Percentiles rank a stretch among this genome's conserved stretches.
phyloP scores from a whole-genome alignment of 1,140 invertebrate species.

The Drosophila orena region DNA sequence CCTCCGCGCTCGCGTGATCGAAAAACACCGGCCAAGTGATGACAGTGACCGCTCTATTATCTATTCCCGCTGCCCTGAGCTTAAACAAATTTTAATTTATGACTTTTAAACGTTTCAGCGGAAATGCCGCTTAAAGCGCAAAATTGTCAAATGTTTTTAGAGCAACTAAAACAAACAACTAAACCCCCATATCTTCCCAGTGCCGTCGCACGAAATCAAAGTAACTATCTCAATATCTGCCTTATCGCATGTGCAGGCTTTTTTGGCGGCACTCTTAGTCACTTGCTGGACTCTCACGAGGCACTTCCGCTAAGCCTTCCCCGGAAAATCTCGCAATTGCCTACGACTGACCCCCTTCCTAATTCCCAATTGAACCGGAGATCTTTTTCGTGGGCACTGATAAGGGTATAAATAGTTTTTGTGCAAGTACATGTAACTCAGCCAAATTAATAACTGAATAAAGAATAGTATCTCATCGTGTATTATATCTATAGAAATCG shows the following conservation, averaged over 20 bases:
- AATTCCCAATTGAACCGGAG: constrained; percentile 4
- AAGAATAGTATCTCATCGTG: neutral
- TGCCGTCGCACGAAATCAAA: constrained; percentile 65
- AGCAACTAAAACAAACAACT: constrained; percentile 24
- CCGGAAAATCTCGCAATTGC: constrained; percentile 1
- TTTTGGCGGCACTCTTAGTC: constrained; percentile 34
- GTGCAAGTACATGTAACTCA: neutral
- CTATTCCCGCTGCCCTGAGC: constrained; percentile 39
- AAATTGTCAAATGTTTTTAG: constrained; percentile 62
- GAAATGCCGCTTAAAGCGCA: constrained; percentile 81
- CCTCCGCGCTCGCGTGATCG: constrained; percentile 61
- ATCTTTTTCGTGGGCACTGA: neutral
- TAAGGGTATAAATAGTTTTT: neutral
- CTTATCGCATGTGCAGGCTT: constrained; percentile 38
- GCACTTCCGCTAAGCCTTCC: constrained; percentile 40
- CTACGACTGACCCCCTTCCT: constrained; percentile 19
- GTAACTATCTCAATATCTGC: constrained; percentile 39
- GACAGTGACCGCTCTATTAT: constrained; percentile 79
- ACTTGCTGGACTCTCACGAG: constrained; percentile 15
- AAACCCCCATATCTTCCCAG: constrained; percentile 19
- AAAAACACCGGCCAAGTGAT: constrained; percentile 47
- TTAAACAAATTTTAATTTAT: constrained; percentile 82
- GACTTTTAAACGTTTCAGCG: constrained; percentile 67
- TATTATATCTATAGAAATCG: neutral
- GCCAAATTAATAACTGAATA: neutral